Base-by-base conservation (phyloP, 2,797 vertebrate species). In the Coregonus sp. region DNA sequence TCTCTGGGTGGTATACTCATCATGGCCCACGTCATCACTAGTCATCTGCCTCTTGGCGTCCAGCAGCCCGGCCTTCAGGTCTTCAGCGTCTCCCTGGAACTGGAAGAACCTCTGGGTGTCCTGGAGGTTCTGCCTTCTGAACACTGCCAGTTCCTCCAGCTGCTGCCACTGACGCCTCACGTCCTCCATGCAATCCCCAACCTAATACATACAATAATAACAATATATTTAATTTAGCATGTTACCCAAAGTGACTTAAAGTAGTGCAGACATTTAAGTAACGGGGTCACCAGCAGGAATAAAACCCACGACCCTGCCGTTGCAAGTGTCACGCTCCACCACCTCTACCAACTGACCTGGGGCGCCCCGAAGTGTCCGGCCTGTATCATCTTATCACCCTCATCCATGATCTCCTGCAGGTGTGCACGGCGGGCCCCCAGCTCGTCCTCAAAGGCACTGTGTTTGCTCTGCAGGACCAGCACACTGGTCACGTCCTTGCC, bases 401-500 rank as follows among this genome's bases (percentile, higher is more conserved):
- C 95, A 0, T 78, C 90, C 79, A 96, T 82, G 5, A 95, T 85
- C 82, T 94, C 92, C 14, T 94, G 86, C 54, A 99, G 91, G 81
- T 95, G 94, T 51, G 89, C 72, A 0, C 93, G 93, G 0, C 96
- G 93, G 47, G 96, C 96, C 0, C 83, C 93, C 2, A 99, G 93
- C 91, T 99, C 98, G 0, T 97, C 96, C 87, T 99, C 97, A 12
- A 99, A 98, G 86, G 95, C 94, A 0, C 94, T 94, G 85, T 99
- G 98, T 29, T 98, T 98, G 87, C 96, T 96, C 87, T 96, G 97
- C 12, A 99, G 91, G 74, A 97, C 91, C 84, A 96, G 90, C 75
- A 98, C 96, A 0, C 96, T 95, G 0, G 96, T 97, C 84, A 99
- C 93, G 89, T 99, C 98, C 89, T 97, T 99, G 76, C 98, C 97